phyloP scores from a whole-genome alignment of 2,797 vertebrate species.

The Spizella passerina region DNA sequence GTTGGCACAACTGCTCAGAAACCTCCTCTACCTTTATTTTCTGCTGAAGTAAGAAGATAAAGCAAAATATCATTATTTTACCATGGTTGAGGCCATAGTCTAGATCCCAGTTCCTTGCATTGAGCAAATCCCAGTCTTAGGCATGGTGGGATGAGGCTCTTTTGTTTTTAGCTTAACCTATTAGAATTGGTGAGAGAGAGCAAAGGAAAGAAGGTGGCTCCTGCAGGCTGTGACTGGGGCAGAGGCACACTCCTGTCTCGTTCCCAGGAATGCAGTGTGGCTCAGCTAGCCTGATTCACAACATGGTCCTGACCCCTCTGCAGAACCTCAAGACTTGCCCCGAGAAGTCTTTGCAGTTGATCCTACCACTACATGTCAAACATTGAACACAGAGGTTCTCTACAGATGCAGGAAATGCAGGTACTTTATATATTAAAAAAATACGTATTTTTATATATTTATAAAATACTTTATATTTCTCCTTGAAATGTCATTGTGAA shows the following conservation, averaged over 20 bases:
- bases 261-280: not conserved
- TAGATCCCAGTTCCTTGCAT: not conserved
- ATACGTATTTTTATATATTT: fast-evolving
- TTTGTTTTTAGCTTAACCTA: not conserved
- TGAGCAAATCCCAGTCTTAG: not conserved
- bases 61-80: not conserved
- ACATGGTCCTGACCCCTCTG: not conserved
- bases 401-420: conserved; percentile 96
- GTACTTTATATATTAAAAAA: conserved; percentile 59
- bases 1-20: not conserved
- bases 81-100: not conserved
- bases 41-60: not conserved
- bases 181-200: not conserved
- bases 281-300: not conserved
- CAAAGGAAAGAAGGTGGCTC: not conserved
- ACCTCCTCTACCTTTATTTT: not conserved
- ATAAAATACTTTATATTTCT: not conserved
- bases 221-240: not conserved
- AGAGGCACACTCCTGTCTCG: not conserved
- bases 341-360: conserved; percentile 90
- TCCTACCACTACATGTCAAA: conserved; percentile 73
- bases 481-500: not conserved
- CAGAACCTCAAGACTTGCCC: conserved; percentile 87
- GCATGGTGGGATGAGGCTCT: not conserved
- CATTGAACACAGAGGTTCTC: conserved; percentile 76